Base-by-base conservation (phyloP, 2,797 vertebrate species). In the Peromyscus attwateri region DNA sequence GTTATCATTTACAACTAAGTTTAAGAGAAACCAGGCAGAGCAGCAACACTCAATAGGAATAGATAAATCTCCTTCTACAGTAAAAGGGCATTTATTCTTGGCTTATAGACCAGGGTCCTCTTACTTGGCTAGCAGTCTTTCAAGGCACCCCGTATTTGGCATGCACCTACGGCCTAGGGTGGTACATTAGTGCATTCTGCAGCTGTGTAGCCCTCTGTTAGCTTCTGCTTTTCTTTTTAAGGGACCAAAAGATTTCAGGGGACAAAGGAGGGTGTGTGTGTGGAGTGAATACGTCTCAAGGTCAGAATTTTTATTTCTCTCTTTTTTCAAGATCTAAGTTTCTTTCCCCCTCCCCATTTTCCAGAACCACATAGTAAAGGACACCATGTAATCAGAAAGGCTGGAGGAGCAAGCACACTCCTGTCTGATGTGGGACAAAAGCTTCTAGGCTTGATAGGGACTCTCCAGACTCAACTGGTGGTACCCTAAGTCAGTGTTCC, bases 51-150 rank as follows among this genome's bases (percentile, higher is more conserved):
- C 75, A 62, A 23, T 95, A 81, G 75, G 87, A 84, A 57, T 70
- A 93, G 25, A 76, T n/a, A 71, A 25, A 76, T 93, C 79, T 85
- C 75, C 89, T 1, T 43, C 93, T 84, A 91, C 87, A 92, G 87
- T 94, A 77, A 92, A 95, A 96, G 60, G 66, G 95, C 91, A 87
- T 75, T 64, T 82, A 37, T 83, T 91, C 93, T 95, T 87, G 57
- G 95, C 70, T 7, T 94, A 89, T 98, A 97, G 93, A 94, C 37
- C 46, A 37, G 60, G 93, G 87, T 97, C 89, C 94, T 87, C 97
- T 97, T 64, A 96, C 87, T 97, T 97, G 97, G 97, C 6, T 43
- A 95, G 92, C 55, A 17, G 11, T 96, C 95, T 91, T 27, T 82
- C 95, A 92, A 93, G 96, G 40, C 4, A 64, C 97, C 60, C 2